phyloP scores from a whole-genome alignment of 2,888 invertebrate species.

The Trachelus tabidus region DNA sequence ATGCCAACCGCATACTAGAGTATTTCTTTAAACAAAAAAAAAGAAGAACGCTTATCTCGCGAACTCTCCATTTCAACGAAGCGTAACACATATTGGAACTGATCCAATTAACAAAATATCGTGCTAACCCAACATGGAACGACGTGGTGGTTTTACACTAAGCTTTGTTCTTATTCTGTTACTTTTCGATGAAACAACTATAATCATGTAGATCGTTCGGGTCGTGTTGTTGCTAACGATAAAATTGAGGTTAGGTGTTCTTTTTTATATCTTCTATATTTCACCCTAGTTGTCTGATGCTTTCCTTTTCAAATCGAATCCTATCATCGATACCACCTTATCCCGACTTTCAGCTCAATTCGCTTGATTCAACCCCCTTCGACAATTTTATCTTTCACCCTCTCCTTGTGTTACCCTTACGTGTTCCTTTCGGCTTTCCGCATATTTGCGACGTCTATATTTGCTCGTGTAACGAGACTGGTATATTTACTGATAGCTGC shows the following conservation, averaged over 20 bases:
- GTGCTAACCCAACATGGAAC: neutral
- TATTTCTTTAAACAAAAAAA: neutral
- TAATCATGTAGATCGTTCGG: neutral
- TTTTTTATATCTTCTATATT: neutral
- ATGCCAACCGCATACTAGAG: neutral
- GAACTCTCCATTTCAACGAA: neutral
- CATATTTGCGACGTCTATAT: conserved; percentile 19
- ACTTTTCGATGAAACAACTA: neutral
- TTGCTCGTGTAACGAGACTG: conserved; percentile 6
- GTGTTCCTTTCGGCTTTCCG: neutral
- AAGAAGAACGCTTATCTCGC: neutral
- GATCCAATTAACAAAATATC: neutral
- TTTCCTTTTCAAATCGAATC: neutral
- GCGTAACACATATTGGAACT: neutral
- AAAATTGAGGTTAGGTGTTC: neutral
- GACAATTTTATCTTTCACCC: neutral
- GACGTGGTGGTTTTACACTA: neutral
- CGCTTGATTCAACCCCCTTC: neutral
- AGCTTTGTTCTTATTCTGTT: neutral
- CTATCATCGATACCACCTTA: neutral
- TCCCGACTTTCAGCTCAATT: neutral
- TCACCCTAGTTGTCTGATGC: neutral
- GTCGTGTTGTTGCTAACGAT: neutral
- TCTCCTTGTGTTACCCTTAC: neutral
- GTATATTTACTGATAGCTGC: neutral